phyloP scores from a whole-genome alignment of 2,113 vertebrate genomes.

The Melanostigma gelatinosum region DNA sequence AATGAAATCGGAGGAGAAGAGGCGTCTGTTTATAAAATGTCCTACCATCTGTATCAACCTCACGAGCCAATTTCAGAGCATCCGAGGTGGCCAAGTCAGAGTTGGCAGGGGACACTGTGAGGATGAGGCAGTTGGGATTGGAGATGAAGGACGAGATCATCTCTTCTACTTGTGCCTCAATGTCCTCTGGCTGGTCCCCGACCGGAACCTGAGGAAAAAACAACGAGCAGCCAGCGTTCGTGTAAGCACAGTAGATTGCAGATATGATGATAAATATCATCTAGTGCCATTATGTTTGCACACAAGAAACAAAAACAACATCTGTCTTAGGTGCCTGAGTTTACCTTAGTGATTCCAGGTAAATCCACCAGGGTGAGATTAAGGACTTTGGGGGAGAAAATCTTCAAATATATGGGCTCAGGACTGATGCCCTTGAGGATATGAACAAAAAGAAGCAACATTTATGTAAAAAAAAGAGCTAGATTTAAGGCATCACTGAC shows the following conservation, averaged over 20 bases:
- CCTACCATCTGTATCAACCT: slow-evolving; percentile 86
- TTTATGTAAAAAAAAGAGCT: slow-evolving; percentile 16
- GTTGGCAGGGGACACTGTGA: slow-evolving; percentile 85
- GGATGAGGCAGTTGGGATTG: slow-evolving; percentile 86
- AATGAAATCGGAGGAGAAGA: slow-evolving; percentile 38
- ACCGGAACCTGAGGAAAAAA: slow-evolving; percentile 81
- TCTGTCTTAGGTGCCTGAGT: not conserved
- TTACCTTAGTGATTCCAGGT: slow-evolving; percentile 88
- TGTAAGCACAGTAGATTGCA: slow-evolving; percentile 9
- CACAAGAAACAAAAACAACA: slow-evolving; percentile 15
- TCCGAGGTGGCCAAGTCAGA: slow-evolving; percentile 87
- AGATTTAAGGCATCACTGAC: not conserved
- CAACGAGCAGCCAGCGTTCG: slow-evolving; percentile 14
- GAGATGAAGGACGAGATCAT: slow-evolving; percentile 86
- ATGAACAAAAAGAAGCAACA: not conserved
- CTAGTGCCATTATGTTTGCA: not conserved
- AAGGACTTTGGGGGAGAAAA: slow-evolving; percentile 84
- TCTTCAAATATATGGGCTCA: slow-evolving; percentile 86
- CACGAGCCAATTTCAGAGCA: slow-evolving; percentile 85
- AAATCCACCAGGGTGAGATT: slow-evolving; percentile 86
- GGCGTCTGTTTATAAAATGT: slow-evolving; percentile 36
- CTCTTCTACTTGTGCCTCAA: slow-evolving; percentile 84
- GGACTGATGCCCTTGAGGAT: slow-evolving; percentile 81
- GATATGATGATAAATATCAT: not conserved
- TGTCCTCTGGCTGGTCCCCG: slow-evolving; percentile 86